Evolutionary conservation across 2,888 invertebrate genomes (phyloP).

Genomic region (Drosophila glabriapex): DNA sequence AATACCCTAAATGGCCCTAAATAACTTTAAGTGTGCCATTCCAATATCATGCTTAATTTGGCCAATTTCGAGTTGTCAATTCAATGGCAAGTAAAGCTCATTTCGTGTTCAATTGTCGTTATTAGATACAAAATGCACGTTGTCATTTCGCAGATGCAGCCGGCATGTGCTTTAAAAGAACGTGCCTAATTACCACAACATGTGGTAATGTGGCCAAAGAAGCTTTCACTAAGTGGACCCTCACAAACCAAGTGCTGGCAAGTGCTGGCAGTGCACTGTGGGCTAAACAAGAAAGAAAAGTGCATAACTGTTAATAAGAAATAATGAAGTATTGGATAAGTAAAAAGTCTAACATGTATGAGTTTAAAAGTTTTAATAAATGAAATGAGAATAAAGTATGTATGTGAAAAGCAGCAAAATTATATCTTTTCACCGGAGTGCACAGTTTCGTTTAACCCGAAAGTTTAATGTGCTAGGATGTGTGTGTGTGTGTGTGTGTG

Average conservation of each 20-base stretch:
- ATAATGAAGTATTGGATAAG: no score
- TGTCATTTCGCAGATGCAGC: slow-evolving; percentile 12
- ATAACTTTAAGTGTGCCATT: background rate
- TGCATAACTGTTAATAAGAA: background rate
- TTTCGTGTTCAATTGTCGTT: slow-evolving; percentile 34
- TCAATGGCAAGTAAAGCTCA: slow-evolving; percentile 7
- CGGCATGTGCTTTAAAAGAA: slow-evolving; percentile 14
- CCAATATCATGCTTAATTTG: background rate
- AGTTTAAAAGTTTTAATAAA: background rate
- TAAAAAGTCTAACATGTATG: no score
- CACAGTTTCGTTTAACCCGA: slow-evolving; percentile 20
- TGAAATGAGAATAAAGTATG: background rate
- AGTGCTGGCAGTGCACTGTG: slow-evolving; percentile 26
- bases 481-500: slow-evolving; percentile 7
- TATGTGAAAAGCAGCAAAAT: background rate
- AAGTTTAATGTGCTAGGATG: slow-evolving; percentile 12
- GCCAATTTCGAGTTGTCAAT: background rate
- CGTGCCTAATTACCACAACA: slow-evolving; percentile 58
- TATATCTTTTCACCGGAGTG: slow-evolving; percentile 14
- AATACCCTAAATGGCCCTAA: background rate
- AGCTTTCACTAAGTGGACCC: slow-evolving; percentile 22
- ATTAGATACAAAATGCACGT: slow-evolving; percentile 22
- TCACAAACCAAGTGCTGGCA: slow-evolving; percentile 43
- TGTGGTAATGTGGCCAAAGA: slow-evolving; percentile 25
- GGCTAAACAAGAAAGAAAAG: slow-evolving; percentile 15